phyloP scores from a whole-genome alignment of 1,140 invertebrate species.

The Carcinoscorpius rotundicauda region DNA sequence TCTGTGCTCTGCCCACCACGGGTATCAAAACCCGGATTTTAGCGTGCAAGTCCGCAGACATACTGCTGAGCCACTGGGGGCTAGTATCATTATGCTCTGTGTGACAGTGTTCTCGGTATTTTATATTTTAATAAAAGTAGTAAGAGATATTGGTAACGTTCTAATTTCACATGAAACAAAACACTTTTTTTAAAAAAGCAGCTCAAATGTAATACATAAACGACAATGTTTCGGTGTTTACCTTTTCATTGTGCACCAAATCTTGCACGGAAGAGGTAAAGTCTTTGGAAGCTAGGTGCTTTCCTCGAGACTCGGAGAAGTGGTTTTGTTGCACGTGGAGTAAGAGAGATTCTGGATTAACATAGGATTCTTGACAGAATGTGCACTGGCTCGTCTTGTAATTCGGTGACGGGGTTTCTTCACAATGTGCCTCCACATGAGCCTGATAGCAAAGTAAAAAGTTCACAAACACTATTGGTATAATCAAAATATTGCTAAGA shows the following conservation, averaged over 20 bases:
- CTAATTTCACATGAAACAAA: neutral
- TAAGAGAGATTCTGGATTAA: constrained; percentile 23
- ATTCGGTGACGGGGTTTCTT: neutral
- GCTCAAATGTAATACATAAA: neutral
- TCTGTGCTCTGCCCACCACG: no score
- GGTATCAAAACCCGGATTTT: no score
- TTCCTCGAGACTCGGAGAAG: constrained; percentile 22
- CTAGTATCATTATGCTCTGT: no score
- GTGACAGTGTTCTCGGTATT: no score
- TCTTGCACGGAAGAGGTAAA: constrained; percentile 24
- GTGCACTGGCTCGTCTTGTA: neutral
- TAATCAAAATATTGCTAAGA: neutral
- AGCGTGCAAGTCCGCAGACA: no score
- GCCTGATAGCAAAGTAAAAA: constrained; percentile 5
- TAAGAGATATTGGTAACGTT: no score
- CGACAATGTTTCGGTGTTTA: constrained; percentile 1
- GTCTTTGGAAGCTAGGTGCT: constrained; percentile 29
- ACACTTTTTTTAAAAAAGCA: neutral
- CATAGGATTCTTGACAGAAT: constrained; percentile 23
- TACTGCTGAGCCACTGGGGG: no score
- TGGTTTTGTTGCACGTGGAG: constrained; percentile 26
- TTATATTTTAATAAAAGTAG: no score
- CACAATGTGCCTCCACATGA: constrained; percentile 10
- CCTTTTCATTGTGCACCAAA: constrained; percentile 28
- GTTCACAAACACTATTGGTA: neutral